These are phyloP conservation scores for Trisateles emortualis DNA, from an alignment of 2,888 invertebrate genomes.

Conservation along the genomic window DNA sequence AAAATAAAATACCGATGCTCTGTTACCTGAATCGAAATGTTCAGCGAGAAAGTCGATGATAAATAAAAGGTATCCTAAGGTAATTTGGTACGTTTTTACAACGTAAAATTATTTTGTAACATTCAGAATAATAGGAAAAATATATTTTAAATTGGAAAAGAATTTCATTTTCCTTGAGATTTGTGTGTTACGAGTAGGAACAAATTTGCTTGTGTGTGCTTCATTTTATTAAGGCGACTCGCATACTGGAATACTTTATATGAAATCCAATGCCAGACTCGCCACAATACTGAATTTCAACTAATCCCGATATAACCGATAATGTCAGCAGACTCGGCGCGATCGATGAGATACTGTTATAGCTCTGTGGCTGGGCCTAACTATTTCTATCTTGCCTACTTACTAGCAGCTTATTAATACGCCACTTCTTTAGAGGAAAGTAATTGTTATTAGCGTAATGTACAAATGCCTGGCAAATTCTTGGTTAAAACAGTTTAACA, in stretches of 20 bases:
- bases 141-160: background rate
- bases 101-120: slow-evolving; percentile 3
- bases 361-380: background rate
- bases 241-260: background rate
- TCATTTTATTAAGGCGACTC: too few species aligned
- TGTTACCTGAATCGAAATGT: slow-evolving; percentile 33
- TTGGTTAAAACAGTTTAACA: too few species aligned
- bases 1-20: slow-evolving; percentile 40
- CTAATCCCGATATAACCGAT: background rate
- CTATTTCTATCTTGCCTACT: background rate
- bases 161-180: background rate
- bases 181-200: too few species aligned
- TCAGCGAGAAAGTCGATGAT: slow-evolving; percentile 34
- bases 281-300: background rate
- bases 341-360: background rate
- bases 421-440: too few species aligned
- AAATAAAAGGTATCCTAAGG: slow-evolving; percentile 26
- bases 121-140: background rate
- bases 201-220: too few species aligned
- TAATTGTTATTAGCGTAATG: too few species aligned
- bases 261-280: background rate
- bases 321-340: background rate
- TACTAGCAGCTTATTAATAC: background rate
- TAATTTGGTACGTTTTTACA: slow-evolving; percentile 20
- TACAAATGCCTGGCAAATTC: too few species aligned